Percentiles rank a stretch among this genome's conserved stretches.
Conservation (phyloP, 2,113 vertebrate species). For the Thinocorus orbignyianus region DNA sequence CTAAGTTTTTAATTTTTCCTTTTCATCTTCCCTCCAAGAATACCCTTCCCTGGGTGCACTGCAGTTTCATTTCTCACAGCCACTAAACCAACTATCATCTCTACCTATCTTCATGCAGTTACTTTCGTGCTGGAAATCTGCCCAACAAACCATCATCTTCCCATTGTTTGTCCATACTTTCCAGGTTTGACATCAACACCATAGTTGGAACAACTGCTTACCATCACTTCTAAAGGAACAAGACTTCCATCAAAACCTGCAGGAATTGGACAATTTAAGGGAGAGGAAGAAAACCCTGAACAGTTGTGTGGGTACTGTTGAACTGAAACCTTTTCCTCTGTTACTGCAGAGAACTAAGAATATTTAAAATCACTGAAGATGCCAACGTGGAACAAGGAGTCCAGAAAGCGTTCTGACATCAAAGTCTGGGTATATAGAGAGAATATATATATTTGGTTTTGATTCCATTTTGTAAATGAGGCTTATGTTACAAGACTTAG, state of each 20-base stretch:
- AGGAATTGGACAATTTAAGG: neutral
- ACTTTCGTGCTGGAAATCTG: neutral
- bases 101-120: neutral
- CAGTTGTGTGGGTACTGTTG: fast-evolving
- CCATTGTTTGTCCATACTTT: neutral
- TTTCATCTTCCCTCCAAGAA: neutral
- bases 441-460: neutral
- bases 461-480: neutral
- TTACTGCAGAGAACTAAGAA: neutral
- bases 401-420: neutral
- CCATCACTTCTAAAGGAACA: neutral
- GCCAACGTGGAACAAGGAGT: neutral
- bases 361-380: neutral
- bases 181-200: neutral
- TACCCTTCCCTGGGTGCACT: neutral
- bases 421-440: neutral
- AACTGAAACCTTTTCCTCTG: neutral
- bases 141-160: neutral
- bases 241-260: neutral
- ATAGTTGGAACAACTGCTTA: neutral
- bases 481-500: neutral
- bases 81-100: neutral
- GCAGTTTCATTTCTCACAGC: neutral
- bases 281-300: neutral
- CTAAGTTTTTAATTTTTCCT: neutral